Percentiles rank a stretch among this genome's conserved stretches.
Evolutionary conservation across 2,797 vertebrate species (phyloP).

Genomic region (Microctenopoma stevenorrisi): DNA sequence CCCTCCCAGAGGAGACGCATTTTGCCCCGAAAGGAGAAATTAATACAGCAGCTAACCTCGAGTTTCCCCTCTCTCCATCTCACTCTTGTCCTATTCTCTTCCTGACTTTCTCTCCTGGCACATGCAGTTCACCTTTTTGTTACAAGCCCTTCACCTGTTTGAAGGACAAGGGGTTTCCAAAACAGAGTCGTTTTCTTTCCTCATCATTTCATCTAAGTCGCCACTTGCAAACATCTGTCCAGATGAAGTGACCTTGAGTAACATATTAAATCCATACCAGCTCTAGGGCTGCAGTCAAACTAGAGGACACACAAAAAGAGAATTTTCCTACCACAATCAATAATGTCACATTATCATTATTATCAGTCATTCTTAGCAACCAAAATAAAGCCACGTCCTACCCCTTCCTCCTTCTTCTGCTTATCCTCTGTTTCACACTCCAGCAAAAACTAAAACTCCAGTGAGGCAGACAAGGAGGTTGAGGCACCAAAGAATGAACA

Average conservation of each 20-base stretch:
- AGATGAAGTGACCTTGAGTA: slow-evolving; percentile 55
- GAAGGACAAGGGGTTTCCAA: slow-evolving; percentile 29
- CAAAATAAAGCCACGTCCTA: slow-evolving; percentile 28
- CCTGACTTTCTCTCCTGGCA: slow-evolving; percentile 14
- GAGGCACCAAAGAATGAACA: slow-evolving; percentile 33
- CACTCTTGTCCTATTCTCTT: slow-evolving; percentile 22
- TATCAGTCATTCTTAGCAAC: slow-evolving; percentile 38
- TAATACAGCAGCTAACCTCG: slow-evolving; percentile 77
- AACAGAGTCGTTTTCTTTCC: slow-evolving; percentile 1
- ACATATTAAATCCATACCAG: slow-evolving; percentile 48
- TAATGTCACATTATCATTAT: slow-evolving; percentile 53
- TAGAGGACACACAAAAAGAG: slow-evolving; percentile 40
- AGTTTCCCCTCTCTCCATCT: slow-evolving; percentile 38
- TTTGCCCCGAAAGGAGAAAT: slow-evolving; percentile 85
- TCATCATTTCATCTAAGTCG: slow-evolving; percentile 12
- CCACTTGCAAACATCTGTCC: slow-evolving; percentile 10
- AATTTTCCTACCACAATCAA: slow-evolving; percentile 52
- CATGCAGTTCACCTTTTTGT: slow-evolving; percentile 26
- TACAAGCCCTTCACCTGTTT: slow-evolving; percentile 17
- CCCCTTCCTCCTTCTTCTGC: slow-evolving; percentile 8
- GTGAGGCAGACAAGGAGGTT: slow-evolving; percentile 11
- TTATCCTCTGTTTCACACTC: slow-evolving; percentile 31
- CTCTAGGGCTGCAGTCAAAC: slow-evolving; percentile 16
- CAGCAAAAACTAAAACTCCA: slow-evolving; percentile 34
- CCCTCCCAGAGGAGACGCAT: slow-evolving; percentile 72